Base-by-base conservation (phyloP, 92 coral and sea anemone species). In the Pocillopora grandis region DNA sequence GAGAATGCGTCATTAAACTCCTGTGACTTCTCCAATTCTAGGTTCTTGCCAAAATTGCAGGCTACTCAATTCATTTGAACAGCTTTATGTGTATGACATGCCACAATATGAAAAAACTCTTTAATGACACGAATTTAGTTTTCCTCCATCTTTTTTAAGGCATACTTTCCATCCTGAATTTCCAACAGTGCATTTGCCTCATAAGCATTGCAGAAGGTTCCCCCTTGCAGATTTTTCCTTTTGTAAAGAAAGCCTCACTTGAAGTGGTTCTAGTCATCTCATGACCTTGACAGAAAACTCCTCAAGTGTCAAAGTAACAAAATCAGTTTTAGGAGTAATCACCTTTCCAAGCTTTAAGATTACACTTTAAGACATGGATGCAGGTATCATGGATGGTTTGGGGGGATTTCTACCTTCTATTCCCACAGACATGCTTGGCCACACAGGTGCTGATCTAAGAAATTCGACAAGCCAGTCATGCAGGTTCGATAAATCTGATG, bases 61-160 rank as follows among this genome's bases (percentile, higher is more conserved):
- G 92, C 88, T n/a, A 88, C 76, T 18, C 92, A 84, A 65, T 90
- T 87, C 86, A 90, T 91, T 62, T 91, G 95, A 14, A 82, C 95
- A 70, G 85, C 76, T 69, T 91, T 91, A 23, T 87, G 65, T 37
- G 88, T 91, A 83, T 42, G 49, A 42, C 7, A 5, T 81, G 88
- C 94, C n/a, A 88, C 71, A 68, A 76, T 81, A 20, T 65, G 67
- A 81, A 92, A 92, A 57, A 82, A 66, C 75, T 83, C 76, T 80
- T 86, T 78, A 76, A 92, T 84, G 23, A 73, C 71, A 70, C 18
- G 12, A 66, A 89, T 80, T 69, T 89, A 87, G 33, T 89, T 89
- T 79, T 84, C 69, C 87, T 73, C 82, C 74, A 74, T 81, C 77
- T 88, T 81, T 85, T 91, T 91, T 65, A 91, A 83, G 31, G 89